A percentile compares a stretch with the other conserved stretches of the same genome.
These are phyloP conservation scores for Apodemus speciosus DNA, from an alignment of 2,113 vertebrate genomes.

Conservation along the genomic window DNA sequence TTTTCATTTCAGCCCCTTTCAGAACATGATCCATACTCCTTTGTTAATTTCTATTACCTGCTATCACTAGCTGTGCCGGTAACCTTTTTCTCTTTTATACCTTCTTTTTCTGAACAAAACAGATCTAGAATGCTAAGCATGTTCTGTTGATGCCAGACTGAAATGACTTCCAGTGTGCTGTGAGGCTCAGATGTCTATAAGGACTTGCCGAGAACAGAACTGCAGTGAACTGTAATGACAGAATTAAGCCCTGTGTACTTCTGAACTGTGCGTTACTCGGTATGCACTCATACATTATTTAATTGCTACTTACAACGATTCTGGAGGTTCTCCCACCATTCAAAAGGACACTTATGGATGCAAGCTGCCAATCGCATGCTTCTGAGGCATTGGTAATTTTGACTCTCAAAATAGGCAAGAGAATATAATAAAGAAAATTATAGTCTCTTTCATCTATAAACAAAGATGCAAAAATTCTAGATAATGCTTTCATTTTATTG, in stretches of 20 bases:
- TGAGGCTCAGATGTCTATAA: neutral
- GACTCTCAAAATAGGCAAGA: neutral
- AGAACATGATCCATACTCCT: constrained; percentile 25
- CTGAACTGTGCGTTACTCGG: neutral
- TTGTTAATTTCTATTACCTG: constrained; percentile 20
- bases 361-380: neutral
- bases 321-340: neutral
- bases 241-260: neutral
- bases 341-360: neutral
- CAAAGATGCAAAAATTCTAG: neutral
- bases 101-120: constrained; percentile 37
- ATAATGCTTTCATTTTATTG: neutral
- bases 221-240: neutral
- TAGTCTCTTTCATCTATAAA: neutral
- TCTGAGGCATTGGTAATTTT: neutral
- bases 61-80: neutral
- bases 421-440: neutral
- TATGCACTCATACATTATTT: neutral
- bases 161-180: constrained; percentile 14
- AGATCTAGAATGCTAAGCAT: constrained; percentile 3
- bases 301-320: neutral
- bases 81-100: neutral
- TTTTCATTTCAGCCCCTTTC: constrained; percentile 51
- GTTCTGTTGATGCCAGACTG: constrained; percentile 1
- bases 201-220: neutral